Evolutionary conservation across 2,888 invertebrate genomes (phyloP).

Genomic region (Nemoura dubitans): DNA sequence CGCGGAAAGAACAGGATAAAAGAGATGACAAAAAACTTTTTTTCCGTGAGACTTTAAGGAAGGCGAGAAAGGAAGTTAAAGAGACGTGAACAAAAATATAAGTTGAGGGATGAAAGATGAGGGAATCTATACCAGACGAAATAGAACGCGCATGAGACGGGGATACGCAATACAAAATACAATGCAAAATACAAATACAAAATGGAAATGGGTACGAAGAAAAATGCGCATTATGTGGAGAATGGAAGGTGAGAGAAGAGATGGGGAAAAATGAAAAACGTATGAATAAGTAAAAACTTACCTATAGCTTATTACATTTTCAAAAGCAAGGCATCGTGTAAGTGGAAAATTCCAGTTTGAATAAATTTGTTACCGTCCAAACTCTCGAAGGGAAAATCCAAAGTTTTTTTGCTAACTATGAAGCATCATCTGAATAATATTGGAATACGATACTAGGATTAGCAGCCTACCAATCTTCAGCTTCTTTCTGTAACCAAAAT

Average conservation of each 20-base stretch:
- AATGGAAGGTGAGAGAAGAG: not conserved
- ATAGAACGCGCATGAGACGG: not conserved
- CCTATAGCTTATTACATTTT: constrained; percentile 12
- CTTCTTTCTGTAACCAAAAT: not conserved
- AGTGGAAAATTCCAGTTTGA: constrained; percentile 7
- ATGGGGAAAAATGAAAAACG: not conserved
- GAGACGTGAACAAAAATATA: constrained; percentile 39
- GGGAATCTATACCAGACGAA: constrained; percentile 9
- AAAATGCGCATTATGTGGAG: constrained; percentile 13
- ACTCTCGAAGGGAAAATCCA: not conserved
- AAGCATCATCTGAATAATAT: constrained; percentile 3
- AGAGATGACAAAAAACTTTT: constrained; percentile 34
- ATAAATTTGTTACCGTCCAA: not conserved
- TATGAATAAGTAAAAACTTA: constrained; percentile 2
- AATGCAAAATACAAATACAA: too few relatives aligned
- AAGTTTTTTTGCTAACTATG: not conserved
- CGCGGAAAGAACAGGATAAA: constrained; percentile 31
- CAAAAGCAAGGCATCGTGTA: not conserved
- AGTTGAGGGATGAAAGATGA: constrained; percentile 32
- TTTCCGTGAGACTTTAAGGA: constrained; percentile 9
- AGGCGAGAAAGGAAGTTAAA: constrained; percentile 36
- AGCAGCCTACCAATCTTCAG: not conserved
- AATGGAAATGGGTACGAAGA: not conserved
- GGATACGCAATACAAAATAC: not conserved
- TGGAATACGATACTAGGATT: not conserved